These are phyloP conservation scores for Drosophila oshimai DNA, from an alignment of 1,140 invertebrate genomes.

Conservation along the genomic window DNA sequence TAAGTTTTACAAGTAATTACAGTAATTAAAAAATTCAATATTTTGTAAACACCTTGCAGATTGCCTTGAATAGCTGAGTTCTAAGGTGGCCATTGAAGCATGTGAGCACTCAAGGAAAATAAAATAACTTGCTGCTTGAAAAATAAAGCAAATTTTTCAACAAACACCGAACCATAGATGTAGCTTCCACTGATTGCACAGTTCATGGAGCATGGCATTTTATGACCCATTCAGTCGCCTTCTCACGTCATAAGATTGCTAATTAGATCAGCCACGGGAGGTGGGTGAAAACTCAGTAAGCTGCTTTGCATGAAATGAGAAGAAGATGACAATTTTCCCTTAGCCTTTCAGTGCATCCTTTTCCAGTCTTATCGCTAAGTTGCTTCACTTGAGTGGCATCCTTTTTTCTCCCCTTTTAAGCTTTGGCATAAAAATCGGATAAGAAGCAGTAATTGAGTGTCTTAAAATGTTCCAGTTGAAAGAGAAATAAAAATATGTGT, in stretches of 20 bases:
- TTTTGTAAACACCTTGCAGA: no score
- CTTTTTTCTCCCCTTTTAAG: not conserved
- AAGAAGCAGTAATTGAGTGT: not conserved
- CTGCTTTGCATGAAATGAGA: constrained; percentile 26
- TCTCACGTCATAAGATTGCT: constrained; percentile 35
- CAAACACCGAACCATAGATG: not conserved
- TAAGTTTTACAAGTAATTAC: no score
- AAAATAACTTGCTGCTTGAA: not conserved
- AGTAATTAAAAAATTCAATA: not conserved
- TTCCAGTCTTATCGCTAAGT: constrained; percentile 9
- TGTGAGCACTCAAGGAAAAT: not conserved
- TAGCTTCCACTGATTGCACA: constrained; percentile 24
- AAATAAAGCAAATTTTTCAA: not conserved
- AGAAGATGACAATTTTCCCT: no score
- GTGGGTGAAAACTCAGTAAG: constrained; percentile 2
- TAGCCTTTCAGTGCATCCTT: constrained; percentile 6
- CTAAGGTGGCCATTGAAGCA: not conserved
- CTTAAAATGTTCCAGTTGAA: no score
- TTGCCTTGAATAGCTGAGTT: not conserved
- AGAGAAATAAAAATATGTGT: no score
- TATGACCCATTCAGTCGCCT: constrained; percentile 27
- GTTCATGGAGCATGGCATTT: constrained; percentile 20
- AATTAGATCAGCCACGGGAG: constrained; percentile 18
- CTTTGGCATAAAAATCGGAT: not conserved
- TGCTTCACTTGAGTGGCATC: not conserved